These are phyloP conservation scores for Ectemnius lituratus DNA, from an alignment of 2,888 invertebrate species.

Conservation along the genomic window DNA sequence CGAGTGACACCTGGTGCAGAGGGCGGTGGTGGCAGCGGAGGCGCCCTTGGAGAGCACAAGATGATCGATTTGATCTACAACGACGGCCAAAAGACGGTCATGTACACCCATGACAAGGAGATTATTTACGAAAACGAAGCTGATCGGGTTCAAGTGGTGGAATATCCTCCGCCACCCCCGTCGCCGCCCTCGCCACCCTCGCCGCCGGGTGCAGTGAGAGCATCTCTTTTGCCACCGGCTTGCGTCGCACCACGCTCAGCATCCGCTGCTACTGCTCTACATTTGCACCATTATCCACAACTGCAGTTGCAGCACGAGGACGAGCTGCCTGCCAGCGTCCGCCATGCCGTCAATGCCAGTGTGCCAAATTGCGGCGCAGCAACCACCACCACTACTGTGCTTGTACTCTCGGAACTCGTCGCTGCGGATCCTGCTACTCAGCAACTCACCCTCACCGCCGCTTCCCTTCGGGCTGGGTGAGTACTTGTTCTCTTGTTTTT, in stretches of 20 bases:
- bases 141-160: constrained; percentile 78
- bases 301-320: constrained; percentile 79
- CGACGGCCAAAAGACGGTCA: constrained; percentile 90
- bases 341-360: constrained; percentile 56
- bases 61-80: constrained; percentile 91
- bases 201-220: constrained; percentile 79
- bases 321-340: constrained; percentile 77
- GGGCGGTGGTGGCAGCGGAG: constrained; percentile 79
- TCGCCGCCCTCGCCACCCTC: constrained; percentile 77
- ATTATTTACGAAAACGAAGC: constrained; percentile 89
- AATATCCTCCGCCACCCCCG: constrained; percentile 75
- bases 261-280: constrained; percentile 79
- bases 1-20: constrained; percentile 77
- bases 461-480: constrained; percentile 72
- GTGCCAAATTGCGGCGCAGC: constrained; percentile 68
- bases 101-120: constrained; percentile 90
- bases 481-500: constrained; percentile 46
- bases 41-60: constrained; percentile 82
- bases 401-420: constrained; percentile 86
- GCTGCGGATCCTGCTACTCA: constrained; percentile 82
- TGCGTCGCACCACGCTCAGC: constrained; percentile 79
- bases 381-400: constrained; percentile 81
- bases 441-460: constrained; percentile 70
- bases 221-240: constrained; percentile 79
- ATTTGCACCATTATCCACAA: constrained; percentile 80